Evolutionary conservation across 1,140 invertebrate species (phyloP).

Genomic region (Drosophila teissieri): DNA sequence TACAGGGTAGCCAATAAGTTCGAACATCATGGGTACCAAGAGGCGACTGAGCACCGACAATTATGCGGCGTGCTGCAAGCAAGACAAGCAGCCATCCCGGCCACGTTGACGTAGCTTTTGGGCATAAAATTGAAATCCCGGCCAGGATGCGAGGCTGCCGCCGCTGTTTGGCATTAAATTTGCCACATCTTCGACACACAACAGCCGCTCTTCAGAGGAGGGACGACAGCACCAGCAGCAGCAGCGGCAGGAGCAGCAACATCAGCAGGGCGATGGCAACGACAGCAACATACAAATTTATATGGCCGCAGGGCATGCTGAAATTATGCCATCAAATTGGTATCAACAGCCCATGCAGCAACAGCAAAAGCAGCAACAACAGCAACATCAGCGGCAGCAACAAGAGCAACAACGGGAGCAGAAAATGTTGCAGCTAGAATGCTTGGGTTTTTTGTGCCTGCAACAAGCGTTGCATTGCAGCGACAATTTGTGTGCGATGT

Average conservation of each 20-base stretch:
- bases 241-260: conserved; percentile 13
- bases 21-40: conserved; percentile 11
- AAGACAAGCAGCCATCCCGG: conserved; percentile 49
- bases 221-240: neutral
- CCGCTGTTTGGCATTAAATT: conserved; percentile 75
- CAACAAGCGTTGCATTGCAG: conserved; percentile 36
- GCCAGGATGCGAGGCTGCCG: conserved; percentile 68
- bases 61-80: conserved; percentile 62
- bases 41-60: conserved; percentile 49
- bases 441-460: conserved; percentile 42
- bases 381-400: neutral
- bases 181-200: conserved; percentile 73
- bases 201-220: conserved; percentile 1
- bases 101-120: conserved; percentile 81
- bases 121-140: conserved; percentile 82
- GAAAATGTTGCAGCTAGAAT: conserved; percentile 29
- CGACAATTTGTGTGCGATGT: conserved; percentile 79
- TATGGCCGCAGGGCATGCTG: conserved; percentile 78
- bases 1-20: conserved; percentile 14
- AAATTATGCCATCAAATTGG: conserved; percentile 85
- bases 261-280: conserved; percentile 60
- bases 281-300: conserved; percentile 83
- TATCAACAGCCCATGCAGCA: conserved; percentile 71
- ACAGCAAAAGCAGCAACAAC: neutral
- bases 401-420: conserved; percentile 5